Percentiles rank a stretch among this genome's conserved stretches.
phyloP scores from a whole-genome alignment of 2,888 invertebrate genomes.

The Dynastes grantii region DNA sequence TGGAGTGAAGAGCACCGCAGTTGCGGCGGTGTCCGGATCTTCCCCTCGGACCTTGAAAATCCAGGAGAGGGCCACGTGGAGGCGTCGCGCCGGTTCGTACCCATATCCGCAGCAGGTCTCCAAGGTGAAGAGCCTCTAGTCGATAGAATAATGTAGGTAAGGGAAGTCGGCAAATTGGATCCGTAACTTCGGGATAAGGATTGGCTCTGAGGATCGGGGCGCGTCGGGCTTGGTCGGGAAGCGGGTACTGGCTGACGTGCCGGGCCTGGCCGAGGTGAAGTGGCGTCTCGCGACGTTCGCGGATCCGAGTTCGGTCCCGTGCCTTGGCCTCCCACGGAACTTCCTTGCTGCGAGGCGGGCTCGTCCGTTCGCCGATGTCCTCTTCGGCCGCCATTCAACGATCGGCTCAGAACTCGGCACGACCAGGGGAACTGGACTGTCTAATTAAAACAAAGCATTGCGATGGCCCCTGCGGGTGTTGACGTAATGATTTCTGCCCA shows the following conservation, averaged over 20 bases:
- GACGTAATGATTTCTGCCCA: too few species aligned
- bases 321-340: slow-evolving; percentile 6
- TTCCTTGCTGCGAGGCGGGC: background rate
- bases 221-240: background rate
- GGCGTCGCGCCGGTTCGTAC: too few species aligned
- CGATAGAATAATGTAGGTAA: slow-evolving; percentile 28
- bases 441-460: too few species aligned
- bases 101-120: background rate
- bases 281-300: background rate
- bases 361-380: too few species aligned
- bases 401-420: too few species aligned
- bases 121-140: slow-evolving; percentile 42
- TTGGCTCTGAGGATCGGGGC: too few species aligned
- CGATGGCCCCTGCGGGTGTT: too few species aligned
- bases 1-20: slow-evolving; percentile 54
- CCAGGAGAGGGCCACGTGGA: too few species aligned
- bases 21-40: slow-evolving; percentile 65
- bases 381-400: too few species aligned
- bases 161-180: slow-evolving; percentile 13
- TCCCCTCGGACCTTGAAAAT: slow-evolving; percentile 73
- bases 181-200: background rate
- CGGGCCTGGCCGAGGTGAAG: slow-evolving; percentile 6
- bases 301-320: background rate
- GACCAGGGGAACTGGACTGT: too few species aligned
- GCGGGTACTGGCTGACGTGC: slow-evolving; percentile 2